Evolutionary conservation across 2,797 vertebrate genomes (phyloP).

Genomic region (Taeniopygia guttata): DNA sequence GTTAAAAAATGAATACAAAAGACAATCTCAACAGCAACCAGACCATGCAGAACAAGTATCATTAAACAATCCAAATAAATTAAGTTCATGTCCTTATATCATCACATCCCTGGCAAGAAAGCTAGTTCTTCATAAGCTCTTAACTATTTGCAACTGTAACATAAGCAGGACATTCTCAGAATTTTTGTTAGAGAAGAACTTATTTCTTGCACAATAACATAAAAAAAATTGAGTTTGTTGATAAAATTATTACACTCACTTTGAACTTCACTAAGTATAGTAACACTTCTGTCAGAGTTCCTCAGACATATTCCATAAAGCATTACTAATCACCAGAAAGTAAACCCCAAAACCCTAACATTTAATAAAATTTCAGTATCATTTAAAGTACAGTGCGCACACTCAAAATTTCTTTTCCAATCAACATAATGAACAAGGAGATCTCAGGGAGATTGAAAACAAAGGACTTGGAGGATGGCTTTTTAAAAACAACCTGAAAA

Average conservation of each 20-base stretch:
- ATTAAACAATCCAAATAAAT: background rate
- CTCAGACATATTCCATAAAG: background rate
- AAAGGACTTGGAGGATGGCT: background rate
- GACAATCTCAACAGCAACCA: background rate
- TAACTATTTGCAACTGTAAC: background rate
- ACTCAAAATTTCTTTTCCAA: background rate
- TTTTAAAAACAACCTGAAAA: background rate
- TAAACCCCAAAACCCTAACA: background rate
- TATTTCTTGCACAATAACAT: background rate
- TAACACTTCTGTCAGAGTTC: background rate
- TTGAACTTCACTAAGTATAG: background rate
- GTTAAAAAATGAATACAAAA: background rate
- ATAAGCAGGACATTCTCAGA: background rate
- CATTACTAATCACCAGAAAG: background rate
- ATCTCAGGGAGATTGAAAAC: background rate
- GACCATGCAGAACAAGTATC: background rate
- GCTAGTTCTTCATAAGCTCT: background rate
- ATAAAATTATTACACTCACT: background rate
- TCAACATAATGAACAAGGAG: background rate
- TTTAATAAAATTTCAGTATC: background rate
- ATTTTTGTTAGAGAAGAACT: background rate
- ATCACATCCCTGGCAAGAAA: background rate
- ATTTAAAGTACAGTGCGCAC: background rate
- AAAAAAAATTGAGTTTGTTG: background rate
- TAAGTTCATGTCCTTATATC: background rate